Evolutionary conservation across 2,888 invertebrate genomes (phyloP).

Genomic region (Drosophila nigricruria): DNA sequence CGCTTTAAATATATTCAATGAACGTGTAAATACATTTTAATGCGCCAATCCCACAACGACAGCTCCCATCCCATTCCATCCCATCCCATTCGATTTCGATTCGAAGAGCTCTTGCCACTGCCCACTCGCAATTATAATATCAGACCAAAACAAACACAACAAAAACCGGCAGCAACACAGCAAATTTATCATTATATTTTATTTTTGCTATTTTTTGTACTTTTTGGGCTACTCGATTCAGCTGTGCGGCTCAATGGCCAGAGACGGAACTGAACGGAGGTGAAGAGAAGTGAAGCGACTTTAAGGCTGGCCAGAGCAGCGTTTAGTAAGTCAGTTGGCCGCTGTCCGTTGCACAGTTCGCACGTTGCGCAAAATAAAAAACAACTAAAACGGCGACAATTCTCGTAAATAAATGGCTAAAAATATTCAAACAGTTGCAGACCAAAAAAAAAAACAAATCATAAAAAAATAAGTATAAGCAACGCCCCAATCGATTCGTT

Average conservation of each 20-base stretch:
- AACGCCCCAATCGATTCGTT: slow-evolving; percentile 43
- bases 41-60: slow-evolving; percentile 55
- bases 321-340: slow-evolving; percentile 63
- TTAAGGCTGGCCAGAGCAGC: slow-evolving; percentile 56
- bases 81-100: slow-evolving; percentile 2
- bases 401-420: slow-evolving; percentile 14
- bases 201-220: slow-evolving; percentile 30
- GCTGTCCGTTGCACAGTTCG: slow-evolving; percentile 71
- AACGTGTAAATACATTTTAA: slow-evolving; percentile 77
- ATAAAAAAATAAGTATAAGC: slow-evolving; percentile 4
- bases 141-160: slow-evolving; percentile 60
- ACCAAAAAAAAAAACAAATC: slow-evolving; percentile 4
- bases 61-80: slow-evolving; percentile 20
- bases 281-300: slow-evolving; percentile 36
- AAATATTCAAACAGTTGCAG: slow-evolving; percentile 4
- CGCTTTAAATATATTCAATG: slow-evolving; percentile 62
- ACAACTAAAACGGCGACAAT: slow-evolving; percentile 12
- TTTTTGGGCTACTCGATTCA: slow-evolving; percentile 22
- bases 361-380: slow-evolving; percentile 59
- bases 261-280: slow-evolving; percentile 23
- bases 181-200: slow-evolving; percentile 57
- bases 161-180: slow-evolving; percentile 59
- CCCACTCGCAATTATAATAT: slow-evolving; percentile 47
- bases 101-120: slow-evolving; percentile 31
- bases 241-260: slow-evolving; percentile 37